phyloP scores from a whole-genome alignment of 2,888 invertebrate species.

The Helleia helle region DNA sequence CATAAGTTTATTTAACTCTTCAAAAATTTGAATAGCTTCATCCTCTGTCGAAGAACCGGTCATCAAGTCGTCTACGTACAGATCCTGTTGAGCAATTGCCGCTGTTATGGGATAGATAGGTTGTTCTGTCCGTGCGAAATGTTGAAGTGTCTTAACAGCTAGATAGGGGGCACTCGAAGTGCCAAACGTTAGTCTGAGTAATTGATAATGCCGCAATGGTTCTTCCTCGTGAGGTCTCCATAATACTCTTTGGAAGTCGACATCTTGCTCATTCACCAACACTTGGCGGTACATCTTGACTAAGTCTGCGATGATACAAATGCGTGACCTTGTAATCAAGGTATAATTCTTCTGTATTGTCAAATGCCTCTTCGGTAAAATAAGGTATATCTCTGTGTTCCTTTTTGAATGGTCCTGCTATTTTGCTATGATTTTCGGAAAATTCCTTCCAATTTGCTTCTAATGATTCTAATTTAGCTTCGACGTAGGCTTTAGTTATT shows the following conservation, averaged over 20 bases:
- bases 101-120: not conserved
- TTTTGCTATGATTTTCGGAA: too few species aligned
- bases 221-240: not conserved
- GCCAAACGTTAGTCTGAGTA: slow-evolving; percentile 19
- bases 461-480: too few species aligned
- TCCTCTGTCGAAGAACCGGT: slow-evolving; percentile 16
- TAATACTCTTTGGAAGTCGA: too few species aligned
- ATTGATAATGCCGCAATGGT: slow-evolving; percentile 13
- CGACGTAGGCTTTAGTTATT: too few species aligned
- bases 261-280: too few species aligned
- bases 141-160: slow-evolving; percentile 17
- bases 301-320: not conserved
- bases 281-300: not conserved
- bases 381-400: too few species aligned
- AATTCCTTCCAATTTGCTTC: too few species aligned
- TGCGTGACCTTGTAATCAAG: too few species aligned
- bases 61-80: not conserved
- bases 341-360: too few species aligned
- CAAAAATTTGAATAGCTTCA: slow-evolving; percentile 20
- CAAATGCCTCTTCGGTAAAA: too few species aligned
- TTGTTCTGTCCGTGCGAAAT: slow-evolving; percentile 10
- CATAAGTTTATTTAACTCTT: slow-evolving; percentile 22
- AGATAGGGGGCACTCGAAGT: slow-evolving; percentile 22
- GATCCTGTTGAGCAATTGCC: not conserved
- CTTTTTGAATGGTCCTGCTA: too few species aligned